Percentiles rank a stretch among this genome's conserved stretches.
Evolutionary conservation across 2,113 vertebrate species (phyloP).

Genomic region (Lasiurus borealis): DNA sequence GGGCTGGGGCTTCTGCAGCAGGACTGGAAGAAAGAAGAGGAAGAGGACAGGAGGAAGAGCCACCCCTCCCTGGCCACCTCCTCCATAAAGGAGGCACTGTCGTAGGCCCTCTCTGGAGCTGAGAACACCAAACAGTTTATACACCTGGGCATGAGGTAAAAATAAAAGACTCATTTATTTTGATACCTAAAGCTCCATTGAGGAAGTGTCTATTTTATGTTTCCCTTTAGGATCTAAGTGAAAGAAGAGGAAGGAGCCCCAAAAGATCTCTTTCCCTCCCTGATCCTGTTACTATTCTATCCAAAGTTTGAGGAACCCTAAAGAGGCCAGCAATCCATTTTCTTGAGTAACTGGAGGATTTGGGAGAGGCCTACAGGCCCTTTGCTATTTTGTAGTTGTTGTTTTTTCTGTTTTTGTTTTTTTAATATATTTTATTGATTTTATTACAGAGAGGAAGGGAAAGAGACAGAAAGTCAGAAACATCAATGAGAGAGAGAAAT

Average conservation of each 20-base stretch:
- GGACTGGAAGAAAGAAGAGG: not conserved
- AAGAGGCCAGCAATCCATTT: not conserved
- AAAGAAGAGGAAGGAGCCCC: not conserved
- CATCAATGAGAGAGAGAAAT: too few relatives aligned
- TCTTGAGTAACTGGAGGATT: not conserved
- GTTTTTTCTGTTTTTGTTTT: too few relatives aligned
- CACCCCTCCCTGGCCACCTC: too few relatives aligned
- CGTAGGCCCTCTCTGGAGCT: not conserved
- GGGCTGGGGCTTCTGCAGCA: not conserved
- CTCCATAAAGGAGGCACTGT: not conserved
- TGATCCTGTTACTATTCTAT: not conserved
- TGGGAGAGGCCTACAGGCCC: not conserved
- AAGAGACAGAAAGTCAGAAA: too few relatives aligned
- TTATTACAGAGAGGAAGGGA: too few relatives aligned
- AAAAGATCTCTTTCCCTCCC: not conserved
- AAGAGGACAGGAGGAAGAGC: not conserved
- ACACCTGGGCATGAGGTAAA: not conserved
- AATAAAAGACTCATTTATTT: not conserved
- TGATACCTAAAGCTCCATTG: not conserved
- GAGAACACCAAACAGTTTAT: not conserved
- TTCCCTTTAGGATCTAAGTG: not conserved
- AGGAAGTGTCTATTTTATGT: not conserved
- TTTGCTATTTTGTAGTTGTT: not conserved
- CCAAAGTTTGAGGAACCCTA: not conserved
- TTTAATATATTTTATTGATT: too few relatives aligned